Percentiles rank a stretch among this genome's conserved stretches.
phyloP scores from a whole-genome alignment of 1,140 invertebrate species.

The Lordiphosa clarofinis region DNA sequence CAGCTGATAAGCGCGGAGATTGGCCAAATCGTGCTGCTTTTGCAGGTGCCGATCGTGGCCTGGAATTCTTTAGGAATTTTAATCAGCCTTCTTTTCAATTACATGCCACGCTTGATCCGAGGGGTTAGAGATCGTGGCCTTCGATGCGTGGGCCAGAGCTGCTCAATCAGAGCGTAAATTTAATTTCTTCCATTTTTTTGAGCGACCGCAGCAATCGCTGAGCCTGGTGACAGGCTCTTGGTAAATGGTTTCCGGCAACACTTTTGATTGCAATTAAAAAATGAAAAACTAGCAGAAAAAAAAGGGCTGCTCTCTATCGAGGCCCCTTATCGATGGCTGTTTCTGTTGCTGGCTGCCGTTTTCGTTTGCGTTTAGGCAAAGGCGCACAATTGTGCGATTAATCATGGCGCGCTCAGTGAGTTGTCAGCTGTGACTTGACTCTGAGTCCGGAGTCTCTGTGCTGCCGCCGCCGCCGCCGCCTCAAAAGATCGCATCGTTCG shows the following conservation, averaged over 20 bases:
- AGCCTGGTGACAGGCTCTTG: conserved; percentile 59
- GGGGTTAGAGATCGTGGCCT: conserved; percentile 18
- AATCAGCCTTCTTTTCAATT: conserved; percentile 74
- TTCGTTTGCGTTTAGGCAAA: conserved; percentile 25
- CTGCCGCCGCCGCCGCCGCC: conserved; percentile 42
- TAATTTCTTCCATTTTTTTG: conserved; percentile 10
- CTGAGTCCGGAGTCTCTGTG: conserved; percentile 11
- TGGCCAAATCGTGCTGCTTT: conserved; percentile 45
- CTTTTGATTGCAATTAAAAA: conserved; percentile 77
- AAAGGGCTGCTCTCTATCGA: conserved; percentile 21
- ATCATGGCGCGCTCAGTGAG: conserved; percentile 76
- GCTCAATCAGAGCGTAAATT: conserved; percentile 61
- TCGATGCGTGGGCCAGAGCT: conserved; percentile 44
- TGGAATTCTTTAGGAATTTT: conserved; percentile 58
- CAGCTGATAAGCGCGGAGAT: conserved; percentile 67
- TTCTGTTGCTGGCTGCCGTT: conserved; percentile 18
- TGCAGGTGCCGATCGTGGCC: conserved; percentile 62
- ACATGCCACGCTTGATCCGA: conserved; percentile 67
- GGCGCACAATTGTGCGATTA: conserved; percentile 74
- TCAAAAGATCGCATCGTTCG: conserved; percentile 67
- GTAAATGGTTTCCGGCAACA: conserved; percentile 77
- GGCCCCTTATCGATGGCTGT: conserved; percentile 43
- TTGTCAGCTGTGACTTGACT: conserved; percentile 71
- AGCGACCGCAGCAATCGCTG: conserved; percentile 38
- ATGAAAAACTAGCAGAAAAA: conserved; percentile 61